These are phyloP conservation scores for Myripristis jacobus DNA, from an alignment of 2,797 vertebrate species.

Conservation along the genomic window DNA sequence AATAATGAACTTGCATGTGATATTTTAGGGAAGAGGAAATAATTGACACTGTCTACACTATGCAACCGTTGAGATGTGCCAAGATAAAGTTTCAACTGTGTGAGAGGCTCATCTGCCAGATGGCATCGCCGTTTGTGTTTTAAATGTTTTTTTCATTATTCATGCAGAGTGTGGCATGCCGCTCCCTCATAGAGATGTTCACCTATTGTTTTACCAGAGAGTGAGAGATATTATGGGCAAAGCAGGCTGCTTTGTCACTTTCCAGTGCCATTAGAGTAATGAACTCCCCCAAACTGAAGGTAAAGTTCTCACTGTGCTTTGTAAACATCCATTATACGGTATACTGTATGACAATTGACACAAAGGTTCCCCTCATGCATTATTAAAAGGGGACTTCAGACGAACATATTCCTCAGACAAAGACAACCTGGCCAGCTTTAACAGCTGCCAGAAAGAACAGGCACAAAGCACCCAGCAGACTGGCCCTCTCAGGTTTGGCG, in stretches of 20 bases:
- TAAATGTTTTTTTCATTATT: conserved; percentile 82
- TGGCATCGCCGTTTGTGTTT: conserved; percentile 80
- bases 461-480: conserved; percentile 58
- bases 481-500: conserved; percentile 50
- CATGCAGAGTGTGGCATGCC: conserved; percentile 70
- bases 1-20: conserved; percentile 10
- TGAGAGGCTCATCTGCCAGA: conserved; percentile 75
- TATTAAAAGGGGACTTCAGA: conserved; percentile 87
- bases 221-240: conserved; percentile 60
- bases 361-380: conserved; percentile 86
- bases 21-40: conserved; percentile 32
- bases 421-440: conserved; percentile 69
- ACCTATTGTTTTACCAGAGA: conserved; percentile 74
- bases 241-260: conserved; percentile 55
- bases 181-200: conserved; percentile 69
- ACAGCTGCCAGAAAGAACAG: conserved; percentile 78
- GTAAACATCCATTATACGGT: conserved; percentile 87
- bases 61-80: conserved; percentile 45
- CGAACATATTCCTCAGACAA: conserved; percentile 74
- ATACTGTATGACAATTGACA: conserved; percentile 84
- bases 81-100: conserved; percentile 72
- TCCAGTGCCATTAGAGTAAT: conserved; percentile 42
- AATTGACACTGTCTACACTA: conserved; percentile 10
- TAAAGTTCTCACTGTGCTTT: conserved; percentile 84
- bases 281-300: conserved; percentile 73